phyloP scores from a whole-genome alignment of 2,888 invertebrate genomes.

The Pyrrhia umbra region DNA sequence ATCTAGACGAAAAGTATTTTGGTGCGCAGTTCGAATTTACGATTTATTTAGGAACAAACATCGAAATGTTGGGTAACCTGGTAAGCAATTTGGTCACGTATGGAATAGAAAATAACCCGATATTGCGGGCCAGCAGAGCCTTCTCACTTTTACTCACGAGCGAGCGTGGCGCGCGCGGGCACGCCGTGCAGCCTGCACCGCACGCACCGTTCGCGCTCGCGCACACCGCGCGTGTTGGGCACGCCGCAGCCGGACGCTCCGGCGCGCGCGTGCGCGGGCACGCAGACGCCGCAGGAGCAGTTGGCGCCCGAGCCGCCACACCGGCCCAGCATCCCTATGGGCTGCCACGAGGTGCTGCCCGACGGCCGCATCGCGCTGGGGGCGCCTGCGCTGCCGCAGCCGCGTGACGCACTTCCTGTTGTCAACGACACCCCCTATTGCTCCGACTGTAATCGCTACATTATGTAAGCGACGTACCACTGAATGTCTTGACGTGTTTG shows the following conservation, averaged over 20 bases:
- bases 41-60: not conserved
- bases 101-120: conserved; percentile 76
- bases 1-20: conserved; percentile 28
- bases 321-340: conserved; percentile 89
- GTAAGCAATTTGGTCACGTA: conserved; percentile 44
- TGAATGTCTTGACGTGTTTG: conserved; percentile 88
- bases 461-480: conserved; percentile 94
- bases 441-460: conserved; percentile 96
- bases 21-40: conserved; percentile 18
- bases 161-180: conserved; percentile 93
- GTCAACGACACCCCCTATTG: conserved; percentile 92
- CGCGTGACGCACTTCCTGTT: conserved; percentile 79
- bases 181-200: conserved; percentile 91
- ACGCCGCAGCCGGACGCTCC: conserved; percentile 77
- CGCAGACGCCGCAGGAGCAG: conserved; percentile 76
- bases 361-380: conserved; percentile 88
- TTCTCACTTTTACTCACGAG: conserved; percentile 93
- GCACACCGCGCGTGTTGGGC: conserved; percentile 82
- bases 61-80: conserved; percentile 22
- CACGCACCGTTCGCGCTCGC: conserved; percentile 84
- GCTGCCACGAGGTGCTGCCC: conserved; percentile 87
- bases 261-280: conserved; percentile 83
- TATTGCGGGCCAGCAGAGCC: conserved; percentile 86
- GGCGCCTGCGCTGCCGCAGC: conserved; percentile 73
- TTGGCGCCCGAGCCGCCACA: conserved; percentile 79